Conservation (phyloP, 2,113 vertebrate genomes). For the Stomatorhinus ivindoensis region DNA sequence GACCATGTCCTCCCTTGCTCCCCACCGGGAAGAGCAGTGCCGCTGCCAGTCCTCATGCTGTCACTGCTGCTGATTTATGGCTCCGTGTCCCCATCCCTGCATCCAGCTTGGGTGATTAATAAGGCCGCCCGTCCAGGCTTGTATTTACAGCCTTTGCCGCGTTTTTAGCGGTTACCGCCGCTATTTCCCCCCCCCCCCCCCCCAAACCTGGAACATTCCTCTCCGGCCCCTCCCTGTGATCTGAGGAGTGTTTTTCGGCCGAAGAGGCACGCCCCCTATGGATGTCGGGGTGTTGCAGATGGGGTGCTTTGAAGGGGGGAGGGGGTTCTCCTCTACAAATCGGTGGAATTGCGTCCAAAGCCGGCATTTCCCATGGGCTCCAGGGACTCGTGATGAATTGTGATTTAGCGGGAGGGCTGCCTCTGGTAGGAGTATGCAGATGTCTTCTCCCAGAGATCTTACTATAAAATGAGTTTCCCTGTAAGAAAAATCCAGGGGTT, state of each 20-base stretch:
- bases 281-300: no score
- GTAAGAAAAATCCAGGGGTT: neutral
- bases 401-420: neutral
- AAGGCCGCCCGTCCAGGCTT: neutral
- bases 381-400: neutral
- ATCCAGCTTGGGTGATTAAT: constrained; percentile 18
- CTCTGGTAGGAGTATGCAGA: neutral
- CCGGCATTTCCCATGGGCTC: neutral
- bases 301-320: neutral
- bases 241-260: no score
- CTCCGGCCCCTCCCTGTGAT: neutral
- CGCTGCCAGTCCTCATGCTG: constrained; percentile 9
- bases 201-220: neutral
- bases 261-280: neutral
- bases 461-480: neutral
- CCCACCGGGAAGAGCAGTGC: neutral
- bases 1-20: neutral
- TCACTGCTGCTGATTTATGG: constrained; percentile 8
- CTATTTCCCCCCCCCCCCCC: neutral
- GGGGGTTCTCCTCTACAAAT: neutral
- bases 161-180: neutral
- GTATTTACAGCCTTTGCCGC: constrained; percentile 11
- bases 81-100: neutral
- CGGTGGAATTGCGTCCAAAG: neutral
- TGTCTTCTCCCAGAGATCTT: neutral